Evolutionary conservation across 2,888 invertebrate species (phyloP).

Genomic region (Tenthredo mesomela): DNA sequence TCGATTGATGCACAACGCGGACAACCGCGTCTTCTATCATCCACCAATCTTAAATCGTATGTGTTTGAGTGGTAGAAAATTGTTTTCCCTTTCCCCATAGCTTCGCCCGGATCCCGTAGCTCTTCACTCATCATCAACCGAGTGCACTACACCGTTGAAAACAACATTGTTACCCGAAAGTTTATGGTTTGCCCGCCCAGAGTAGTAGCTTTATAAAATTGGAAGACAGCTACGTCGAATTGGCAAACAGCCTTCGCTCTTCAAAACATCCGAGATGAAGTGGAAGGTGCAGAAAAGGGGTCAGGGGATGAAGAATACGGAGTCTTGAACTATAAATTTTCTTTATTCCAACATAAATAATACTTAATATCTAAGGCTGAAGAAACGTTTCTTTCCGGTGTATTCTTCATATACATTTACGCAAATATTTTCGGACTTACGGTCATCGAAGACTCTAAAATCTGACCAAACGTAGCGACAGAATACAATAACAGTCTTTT

Average conservation of each 20-base stretch:
- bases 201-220: constrained; percentile 2
- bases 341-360: constrained; percentile 12
- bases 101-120: not conserved
- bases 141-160: constrained; percentile 43
- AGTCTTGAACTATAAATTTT: not conserved
- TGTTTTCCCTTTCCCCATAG: not conserved
- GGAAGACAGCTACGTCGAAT: not conserved
- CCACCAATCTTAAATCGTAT: not conserved
- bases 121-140: constrained; percentile 25
- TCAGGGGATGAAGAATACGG: not conserved
- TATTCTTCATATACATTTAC: not conserved
- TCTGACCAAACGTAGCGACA: not conserved
- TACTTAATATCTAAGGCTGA: not conserved
- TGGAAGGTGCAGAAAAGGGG: not conserved
- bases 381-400: not conserved
- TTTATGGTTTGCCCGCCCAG: not conserved
- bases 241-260: not conserved
- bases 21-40: not conserved
- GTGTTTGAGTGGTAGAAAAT: not conserved
- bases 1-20: not conserved
- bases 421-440: not conserved
- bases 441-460: not conserved
- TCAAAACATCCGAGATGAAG: constrained; percentile 27
- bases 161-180: constrained; percentile 46
- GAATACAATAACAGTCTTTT: not conserved